Evolutionary conservation across 2,797 vertebrate species (phyloP), one percentile per base, ranked within the genome.

Genomic region (Manis pentadactyla): DNA sequence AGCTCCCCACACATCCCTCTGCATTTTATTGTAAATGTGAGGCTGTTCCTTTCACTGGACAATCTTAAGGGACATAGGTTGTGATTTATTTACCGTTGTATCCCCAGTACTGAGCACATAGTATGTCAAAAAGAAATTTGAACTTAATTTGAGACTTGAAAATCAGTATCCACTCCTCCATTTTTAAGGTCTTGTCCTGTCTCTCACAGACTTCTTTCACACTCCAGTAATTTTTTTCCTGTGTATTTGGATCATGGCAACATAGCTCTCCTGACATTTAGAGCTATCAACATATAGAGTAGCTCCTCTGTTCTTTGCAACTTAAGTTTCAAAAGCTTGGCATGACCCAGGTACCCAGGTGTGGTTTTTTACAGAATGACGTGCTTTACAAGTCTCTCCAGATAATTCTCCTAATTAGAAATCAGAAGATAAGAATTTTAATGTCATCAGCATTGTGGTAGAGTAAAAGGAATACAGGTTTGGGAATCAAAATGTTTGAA

Each of bases 391-490:
- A 59, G 46, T 95, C 90, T 96, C 95, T 96, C 90, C 90, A 96
- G 95, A 86, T 79, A 90, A 66, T 95, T 96, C 90, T 95, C 34
- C 93, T 96, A 93, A 90, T 97, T 97, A 93, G 87, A 95, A 94
- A 79, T 66, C 51, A 93, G 57, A 10, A 25, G 78, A 71, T 49
- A 73, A 78, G 81, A 90, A 96, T 69, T 68, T 73, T 85, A 94
- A 94, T 93, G 59, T 96, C 95, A 90, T 95, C 27, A 83, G 59
- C 77, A 51, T 74, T 89, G 79, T 81, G 74, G 64, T 88, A 19
- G 55, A 91, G n/a, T 79, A 82, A 37, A 74, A 92, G 93, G 49
- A 94, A 91, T 49, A n/a, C 51, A 69, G 87, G 21, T 34, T 90
- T 95, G 84, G n/a, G 57, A 95, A 31, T 77, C 39, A 75, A 75